Evolutionary conservation across 2,113 vertebrate species (phyloP).

Genomic region (Pelmatolapia mariae): DNA sequence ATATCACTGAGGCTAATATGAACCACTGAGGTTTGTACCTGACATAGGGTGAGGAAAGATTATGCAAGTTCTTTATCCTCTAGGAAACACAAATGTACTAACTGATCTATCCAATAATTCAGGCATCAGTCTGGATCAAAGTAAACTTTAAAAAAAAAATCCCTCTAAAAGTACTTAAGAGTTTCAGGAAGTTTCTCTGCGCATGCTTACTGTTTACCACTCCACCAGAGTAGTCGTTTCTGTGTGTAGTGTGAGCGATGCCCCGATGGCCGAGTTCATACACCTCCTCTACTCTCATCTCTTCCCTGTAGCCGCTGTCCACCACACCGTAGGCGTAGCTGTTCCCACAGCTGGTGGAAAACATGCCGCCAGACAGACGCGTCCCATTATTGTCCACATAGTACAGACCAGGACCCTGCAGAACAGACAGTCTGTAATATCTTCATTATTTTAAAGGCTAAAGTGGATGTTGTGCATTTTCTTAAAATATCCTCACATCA

Average conservation of each 20-base stretch:
- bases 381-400: slow-evolving; percentile 75
- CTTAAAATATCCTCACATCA: rapidly evolving
- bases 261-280: slow-evolving; percentile 78
- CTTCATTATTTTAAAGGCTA: rapidly evolving
- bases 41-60: too few species aligned
- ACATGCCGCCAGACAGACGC: slow-evolving; percentile 74
- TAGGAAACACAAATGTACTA: too few species aligned
- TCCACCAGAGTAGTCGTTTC: slow-evolving; percentile 83
- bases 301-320: slow-evolving; percentile 76
- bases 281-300: slow-evolving; percentile 78
- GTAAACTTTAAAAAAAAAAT: too few species aligned
- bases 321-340: slow-evolving; percentile 81
- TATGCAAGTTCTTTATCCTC: rapidly evolving
- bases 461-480: too few species aligned
- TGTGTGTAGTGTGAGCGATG: slow-evolving; percentile 80
- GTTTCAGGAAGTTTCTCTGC: rapidly evolving
- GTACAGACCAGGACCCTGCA: slow-evolving; percentile 84
- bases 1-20: rapidly evolving
- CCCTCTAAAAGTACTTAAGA: too few species aligned
- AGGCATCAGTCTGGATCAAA: rapidly evolving
- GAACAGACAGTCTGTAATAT: rapidly evolving
- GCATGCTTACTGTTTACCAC: slow-evolving; percentile 79
- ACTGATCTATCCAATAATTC: too few species aligned
- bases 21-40: rapidly evolving
- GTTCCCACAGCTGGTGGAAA: slow-evolving; percentile 80